Evolutionary conservation across 2,797 vertebrate genomes (phyloP).

Genomic region (Pygocentrus nattereri): DNA sequence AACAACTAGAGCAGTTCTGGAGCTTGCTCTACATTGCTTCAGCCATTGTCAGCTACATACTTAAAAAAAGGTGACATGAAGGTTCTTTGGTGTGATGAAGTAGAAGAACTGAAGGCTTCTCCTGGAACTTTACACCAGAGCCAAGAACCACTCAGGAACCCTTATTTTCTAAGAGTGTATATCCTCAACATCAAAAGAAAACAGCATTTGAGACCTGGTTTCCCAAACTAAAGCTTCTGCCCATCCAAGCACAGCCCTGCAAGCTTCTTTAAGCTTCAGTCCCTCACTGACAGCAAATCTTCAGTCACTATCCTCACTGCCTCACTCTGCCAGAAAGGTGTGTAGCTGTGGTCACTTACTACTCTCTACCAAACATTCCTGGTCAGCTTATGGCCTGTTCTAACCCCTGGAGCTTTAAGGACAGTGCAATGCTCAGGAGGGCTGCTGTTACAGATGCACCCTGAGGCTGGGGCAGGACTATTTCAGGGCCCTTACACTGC

Average conservation of each 20-base stretch:
- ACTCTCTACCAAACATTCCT: not conserved
- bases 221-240: not conserved
- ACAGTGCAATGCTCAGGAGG: slow-evolving; percentile 6
- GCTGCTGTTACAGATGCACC: slow-evolving; percentile 9
- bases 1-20: not conserved
- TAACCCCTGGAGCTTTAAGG: not conserved
- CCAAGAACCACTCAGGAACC: not conserved
- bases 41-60: not conserved
- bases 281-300: not conserved
- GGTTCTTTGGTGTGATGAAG: not conserved
- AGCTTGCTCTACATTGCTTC: not conserved
- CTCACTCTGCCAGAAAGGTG: not conserved
- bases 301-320: not conserved
- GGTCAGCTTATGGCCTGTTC: slow-evolving; percentile 8
- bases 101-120: not conserved
- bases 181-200: not conserved
- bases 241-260: not conserved
- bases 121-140: not conserved
- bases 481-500: slow-evolving; percentile 16
- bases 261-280: not conserved
- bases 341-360: not conserved
- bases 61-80: not conserved
- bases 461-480: slow-evolving; percentile 7
- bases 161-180: not conserved
- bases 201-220: not conserved